Conservation (phyloP, 2,888 invertebrate species). For the Ophion obscuratus region DNA sequence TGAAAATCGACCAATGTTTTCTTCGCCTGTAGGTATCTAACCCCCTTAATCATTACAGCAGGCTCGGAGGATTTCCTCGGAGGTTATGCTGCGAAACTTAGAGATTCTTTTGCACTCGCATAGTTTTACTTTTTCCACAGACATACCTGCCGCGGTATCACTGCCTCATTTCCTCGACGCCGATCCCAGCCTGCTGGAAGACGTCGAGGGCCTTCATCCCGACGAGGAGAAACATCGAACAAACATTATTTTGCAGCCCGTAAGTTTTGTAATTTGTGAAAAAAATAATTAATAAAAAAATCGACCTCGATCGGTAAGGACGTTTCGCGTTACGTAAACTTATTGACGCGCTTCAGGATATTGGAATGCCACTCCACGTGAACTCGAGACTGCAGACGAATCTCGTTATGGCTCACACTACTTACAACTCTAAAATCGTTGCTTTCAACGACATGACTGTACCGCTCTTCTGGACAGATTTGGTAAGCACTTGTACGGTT, state of each 20-base stretch:
- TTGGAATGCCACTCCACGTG: constrained; percentile 88
- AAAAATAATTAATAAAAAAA: neutral
- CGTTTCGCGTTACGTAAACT: too few species aligned
- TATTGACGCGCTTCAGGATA: constrained; percentile 82
- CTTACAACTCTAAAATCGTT: constrained; percentile 86
- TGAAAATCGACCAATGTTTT: too few species aligned
- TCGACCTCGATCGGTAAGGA: too few species aligned
- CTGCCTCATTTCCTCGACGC: constrained; percentile 83
- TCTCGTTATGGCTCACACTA: constrained; percentile 87
- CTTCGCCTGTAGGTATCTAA: too few species aligned
- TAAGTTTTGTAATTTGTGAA: constrained; percentile 68
- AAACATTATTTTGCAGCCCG: constrained; percentile 80
- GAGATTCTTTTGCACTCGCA: neutral
- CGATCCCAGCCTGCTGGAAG: constrained; percentile 80
- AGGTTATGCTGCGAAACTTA: too few species aligned
- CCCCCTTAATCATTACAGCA: too few species aligned
- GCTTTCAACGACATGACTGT: constrained; percentile 88
- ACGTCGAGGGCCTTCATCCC: constrained; percentile 81
- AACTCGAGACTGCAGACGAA: constrained; percentile 90
- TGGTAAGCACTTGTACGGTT: constrained; percentile 85
- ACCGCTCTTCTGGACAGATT: constrained; percentile 90
- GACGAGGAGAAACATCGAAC: constrained; percentile 79
- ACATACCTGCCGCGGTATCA: constrained; percentile 83
- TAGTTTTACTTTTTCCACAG: constrained; percentile 69
- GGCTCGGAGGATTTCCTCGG: too few species aligned